These are phyloP conservation scores for Prorops nasuta DNA, from an alignment of 1,140 invertebrate species.

Conservation along the genomic window DNA sequence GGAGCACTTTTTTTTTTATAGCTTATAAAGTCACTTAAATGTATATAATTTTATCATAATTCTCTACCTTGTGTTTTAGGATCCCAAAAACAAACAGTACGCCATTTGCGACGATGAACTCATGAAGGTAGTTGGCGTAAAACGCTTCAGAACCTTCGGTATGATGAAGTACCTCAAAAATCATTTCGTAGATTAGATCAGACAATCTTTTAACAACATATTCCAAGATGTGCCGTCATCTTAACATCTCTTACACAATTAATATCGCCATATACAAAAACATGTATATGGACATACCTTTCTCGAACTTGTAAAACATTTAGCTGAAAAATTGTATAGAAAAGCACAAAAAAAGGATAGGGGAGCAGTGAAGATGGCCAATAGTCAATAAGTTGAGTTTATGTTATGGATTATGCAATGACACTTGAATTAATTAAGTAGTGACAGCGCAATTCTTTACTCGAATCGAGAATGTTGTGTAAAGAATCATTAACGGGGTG, in stretches of 20 bases:
- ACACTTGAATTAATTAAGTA: too few relatives aligned
- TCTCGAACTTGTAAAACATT: too few relatives aligned
- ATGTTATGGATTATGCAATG: constrained; percentile 16
- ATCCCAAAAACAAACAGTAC: constrained; percentile 92
- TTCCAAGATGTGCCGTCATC: constrained; percentile 31
- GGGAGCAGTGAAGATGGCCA: too few relatives aligned
- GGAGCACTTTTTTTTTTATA: constrained; percentile 2
- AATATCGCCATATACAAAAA: constrained; percentile 22
- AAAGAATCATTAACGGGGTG: too few relatives aligned
- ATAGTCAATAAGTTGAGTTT: constrained; percentile 36
- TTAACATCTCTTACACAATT: constrained; percentile 37
- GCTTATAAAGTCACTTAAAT: not conserved
- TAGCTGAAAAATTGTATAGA: too few relatives aligned
- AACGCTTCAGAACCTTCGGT: constrained; percentile 87
- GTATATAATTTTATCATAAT: not conserved
- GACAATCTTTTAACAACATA: constrained; percentile 38
- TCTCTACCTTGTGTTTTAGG: constrained; percentile 55
- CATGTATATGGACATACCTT: too few relatives aligned
- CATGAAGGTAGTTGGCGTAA: constrained; percentile 84
- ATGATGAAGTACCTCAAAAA: constrained; percentile 95
- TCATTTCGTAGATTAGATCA: constrained; percentile 76
- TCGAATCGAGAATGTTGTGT: too few relatives aligned
- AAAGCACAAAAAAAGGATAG: too few relatives aligned
- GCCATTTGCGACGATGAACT: constrained; percentile 91
- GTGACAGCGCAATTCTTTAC: too few relatives aligned